These are phyloP conservation scores for Apamea anceps DNA, from an alignment of 2,888 invertebrate genomes.

Conservation along the genomic window DNA sequence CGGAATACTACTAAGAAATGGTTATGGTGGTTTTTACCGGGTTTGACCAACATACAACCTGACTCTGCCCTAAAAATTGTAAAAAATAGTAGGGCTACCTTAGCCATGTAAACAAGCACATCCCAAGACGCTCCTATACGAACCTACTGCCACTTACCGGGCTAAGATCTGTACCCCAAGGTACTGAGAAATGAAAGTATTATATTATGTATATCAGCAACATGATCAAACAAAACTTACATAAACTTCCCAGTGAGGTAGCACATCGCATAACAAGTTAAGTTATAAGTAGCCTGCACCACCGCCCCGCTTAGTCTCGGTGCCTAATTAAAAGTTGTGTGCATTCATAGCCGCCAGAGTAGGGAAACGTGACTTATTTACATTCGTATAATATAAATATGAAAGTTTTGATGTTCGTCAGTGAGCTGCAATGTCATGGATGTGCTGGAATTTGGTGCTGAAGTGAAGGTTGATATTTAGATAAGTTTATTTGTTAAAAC, in stretches of 20 bases:
- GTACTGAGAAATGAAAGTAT: not conserved
- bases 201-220: not conserved
- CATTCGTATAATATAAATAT: conserved; percentile 12
- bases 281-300: conserved; percentile 28
- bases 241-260: not conserved
- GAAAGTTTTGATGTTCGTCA: conserved; percentile 11
- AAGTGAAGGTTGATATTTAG: not conserved
- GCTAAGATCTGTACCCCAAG: too few relatives aligned
- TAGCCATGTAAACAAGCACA: too few relatives aligned
- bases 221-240: not conserved
- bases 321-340: conserved; percentile 55
- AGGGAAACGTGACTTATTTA: conserved; percentile 25
- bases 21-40: too few relatives aligned
- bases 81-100: too few relatives aligned
- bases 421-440: not conserved
- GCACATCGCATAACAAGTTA: conserved; percentile 1
- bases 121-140: too few relatives aligned
- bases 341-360: conserved; percentile 8
- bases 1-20: too few relatives aligned
- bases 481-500: too few relatives aligned
- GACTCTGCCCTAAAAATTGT: too few relatives aligned
- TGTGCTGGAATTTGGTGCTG: not conserved
- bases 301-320: conserved; percentile 1
- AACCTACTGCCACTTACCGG: too few relatives aligned
- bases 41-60: too few relatives aligned